Base-by-base conservation (phyloP, 2,113 vertebrate species). In the Stictonetta naevosa region DNA sequence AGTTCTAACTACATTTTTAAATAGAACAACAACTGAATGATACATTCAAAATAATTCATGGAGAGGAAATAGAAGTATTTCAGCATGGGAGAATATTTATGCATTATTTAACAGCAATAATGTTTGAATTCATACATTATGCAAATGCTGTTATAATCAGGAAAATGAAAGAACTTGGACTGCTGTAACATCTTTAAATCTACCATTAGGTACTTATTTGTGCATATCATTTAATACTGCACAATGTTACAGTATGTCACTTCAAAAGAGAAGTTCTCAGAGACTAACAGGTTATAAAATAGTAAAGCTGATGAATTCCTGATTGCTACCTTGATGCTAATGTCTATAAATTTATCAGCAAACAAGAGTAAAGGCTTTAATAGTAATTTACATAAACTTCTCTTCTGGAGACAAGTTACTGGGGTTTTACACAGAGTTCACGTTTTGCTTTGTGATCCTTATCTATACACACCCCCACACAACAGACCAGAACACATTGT, bases 41-140 rank as follows among this genome's bases (percentile, higher is more conserved):
- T 95, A 95, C 93, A 96, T 95, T 97, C 97, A 97, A 97, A 96
- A 97, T 97, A 98, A 98, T 98, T 97, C 97, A 97, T 96, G 97
- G 96, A 91, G 95, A 97, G 96, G 95, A 98, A 98, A 97, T 95
- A 97, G 98, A 98, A 97, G 95, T 97, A 96, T 97, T 98, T 97
- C 96, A 95, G 97, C 97, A 97, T 97, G 98, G 97, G 97, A 98
- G 97, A 98, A 97, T 98, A 98, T 98, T 97, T 98, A 98, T 98
- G 98, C 98, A 98, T 98, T 98, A 98, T 98, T 98, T 98, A 98
- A 96, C 97, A 98, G 98, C 98, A 98, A 97, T 98, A 98, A 98
- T 97, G 96, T 97, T 98, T 98, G 97, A 97, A 98, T 98, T 98
- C 98, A 98, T 98, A 98, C 98, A 98, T 98, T 98, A 98, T 98